Base-by-base conservation (phyloP, 2,797 vertebrate species). In the Yasuhikotakia modesta region DNA sequence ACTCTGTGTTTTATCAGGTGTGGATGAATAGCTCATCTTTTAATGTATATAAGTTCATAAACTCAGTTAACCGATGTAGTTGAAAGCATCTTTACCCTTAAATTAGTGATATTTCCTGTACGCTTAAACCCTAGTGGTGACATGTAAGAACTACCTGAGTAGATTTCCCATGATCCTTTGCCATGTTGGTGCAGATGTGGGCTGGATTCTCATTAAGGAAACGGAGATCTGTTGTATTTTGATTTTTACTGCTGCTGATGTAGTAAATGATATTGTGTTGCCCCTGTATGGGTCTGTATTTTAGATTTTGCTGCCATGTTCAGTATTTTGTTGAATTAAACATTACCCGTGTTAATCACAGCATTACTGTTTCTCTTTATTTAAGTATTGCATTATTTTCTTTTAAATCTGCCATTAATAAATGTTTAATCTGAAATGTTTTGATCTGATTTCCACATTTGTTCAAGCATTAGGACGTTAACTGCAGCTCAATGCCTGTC, bases 311-410 rank as follows among this genome's bases (percentile, higher is more conserved):
- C 58, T 78, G 70, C 70, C 75, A 71, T 76, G 69, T 74, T 74
- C 80, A 80, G 74, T 80, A 78, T 82, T 80, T 80, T 27, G 53
- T 76, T 76, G 76, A 48, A 84, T 82, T 82, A 84, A 84, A 82
- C 48, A 70, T 50, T n/a, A 35, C 22, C 43, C 58, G 60, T 73
- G 71, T 78, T 73, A 73, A 64, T 63, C 70, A 78, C 19, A 3
- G 52, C 0, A 7, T 19, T 50, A 2, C 7, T 65, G 19, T 70
- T 27, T 68, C 4, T 69, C 11, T 22, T 32, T 32, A 3, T 12
- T 24, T 35, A 35, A 35, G 32, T 4, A 35, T 35, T 35, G 32
- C 32, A 27, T 27, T 7, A 3, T 35, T 35, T 5, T n/a, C n/a
- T 39, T 39, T 10, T 39, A 1, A 0, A 10, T 39, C 35, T 8